Conservation (phyloP, 2,888 invertebrate genomes). For the Drosophila imparisetae region DNA sequence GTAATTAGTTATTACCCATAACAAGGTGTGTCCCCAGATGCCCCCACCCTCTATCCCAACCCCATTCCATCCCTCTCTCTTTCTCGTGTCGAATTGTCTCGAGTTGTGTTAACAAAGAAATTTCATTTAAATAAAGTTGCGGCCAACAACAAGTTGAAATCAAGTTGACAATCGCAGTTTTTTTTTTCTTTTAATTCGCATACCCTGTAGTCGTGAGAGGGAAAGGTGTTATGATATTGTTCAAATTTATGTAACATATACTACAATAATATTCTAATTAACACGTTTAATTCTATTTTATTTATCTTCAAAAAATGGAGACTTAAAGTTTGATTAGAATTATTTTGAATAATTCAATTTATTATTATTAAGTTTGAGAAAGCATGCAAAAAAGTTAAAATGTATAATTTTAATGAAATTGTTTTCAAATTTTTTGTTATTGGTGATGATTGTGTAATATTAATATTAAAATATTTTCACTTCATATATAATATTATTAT, state of each 20-base stretch:
- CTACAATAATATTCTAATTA: background rate
- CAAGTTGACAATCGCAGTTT: conserved; percentile 45
- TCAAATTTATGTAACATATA: background rate
- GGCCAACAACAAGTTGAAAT: conserved; percentile 29
- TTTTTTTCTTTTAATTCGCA: conserved; percentile 8
- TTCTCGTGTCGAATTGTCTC: conserved; percentile 10
- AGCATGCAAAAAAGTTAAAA: background rate
- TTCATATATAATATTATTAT: too few relatives aligned
- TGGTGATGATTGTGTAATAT: background rate
- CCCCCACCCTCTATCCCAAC: background rate
- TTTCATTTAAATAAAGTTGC: conserved; percentile 49
- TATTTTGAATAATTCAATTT: background rate
- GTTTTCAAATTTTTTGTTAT: background rate
- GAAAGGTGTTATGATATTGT: background rate
- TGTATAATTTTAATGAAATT: background rate
- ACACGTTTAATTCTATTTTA: background rate
- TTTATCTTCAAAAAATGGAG: background rate
- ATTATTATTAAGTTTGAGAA: background rate
- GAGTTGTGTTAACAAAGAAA: conserved; percentile 63
- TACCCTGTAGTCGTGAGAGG: background rate
- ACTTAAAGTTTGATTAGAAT: background rate
- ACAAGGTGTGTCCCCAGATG: conserved; percentile 65
- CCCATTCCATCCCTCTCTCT: background rate
- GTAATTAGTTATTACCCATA: conserved; percentile 79
- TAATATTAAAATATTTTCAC: background rate